These are phyloP conservation scores for Trichopria drosophilae DNA, from an alignment of 2,888 invertebrate species.

Conservation along the genomic window DNA sequence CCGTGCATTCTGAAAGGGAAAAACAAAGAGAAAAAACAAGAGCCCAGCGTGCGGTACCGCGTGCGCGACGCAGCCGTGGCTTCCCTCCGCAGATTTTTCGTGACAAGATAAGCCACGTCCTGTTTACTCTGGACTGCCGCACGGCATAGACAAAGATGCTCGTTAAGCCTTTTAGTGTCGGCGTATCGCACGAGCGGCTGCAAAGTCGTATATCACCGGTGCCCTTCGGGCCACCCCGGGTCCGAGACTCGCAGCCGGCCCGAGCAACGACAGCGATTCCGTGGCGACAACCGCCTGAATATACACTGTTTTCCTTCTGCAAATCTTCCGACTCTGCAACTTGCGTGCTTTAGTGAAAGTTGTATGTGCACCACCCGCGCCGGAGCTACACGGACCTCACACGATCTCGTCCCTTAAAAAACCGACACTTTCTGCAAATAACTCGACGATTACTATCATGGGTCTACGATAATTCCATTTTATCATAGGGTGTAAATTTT, in stretches of 20 bases:
- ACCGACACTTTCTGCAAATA: too few species aligned
- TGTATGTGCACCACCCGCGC: conserved; percentile 20
- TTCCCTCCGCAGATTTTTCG: conserved; percentile 55
- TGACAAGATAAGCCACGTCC: conserved; percentile 59
- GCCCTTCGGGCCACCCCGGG: conserved; percentile 16
- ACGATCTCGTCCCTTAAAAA: too few species aligned
- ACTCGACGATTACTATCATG: too few species aligned
- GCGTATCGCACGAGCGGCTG: conserved; percentile 52
- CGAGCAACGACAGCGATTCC: conserved; percentile 41
- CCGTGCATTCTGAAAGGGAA: conserved; percentile 20
- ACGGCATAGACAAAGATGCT: conserved; percentile 55
- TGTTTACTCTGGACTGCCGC: conserved; percentile 51
- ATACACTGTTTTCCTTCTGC: too few species aligned
- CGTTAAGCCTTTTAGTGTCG: conserved; percentile 57
- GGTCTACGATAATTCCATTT: too few species aligned
- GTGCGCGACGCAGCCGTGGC: conserved; percentile 36
- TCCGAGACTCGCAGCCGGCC: conserved; percentile 12
- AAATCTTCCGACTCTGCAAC: conserved; percentile 30
- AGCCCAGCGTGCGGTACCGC: conserved; percentile 32
- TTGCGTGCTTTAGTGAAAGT: too few species aligned
- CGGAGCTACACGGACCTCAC: too few species aligned
- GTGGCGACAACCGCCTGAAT: conserved; percentile 33
- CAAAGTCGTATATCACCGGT: conserved; percentile 52
- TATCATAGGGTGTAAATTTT: too few species aligned
- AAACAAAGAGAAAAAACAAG: conserved; percentile 5